phyloP scores from a whole-genome alignment of 1,140 invertebrate genomes.

The Pachyrhynchus sulphureomaculatus region DNA sequence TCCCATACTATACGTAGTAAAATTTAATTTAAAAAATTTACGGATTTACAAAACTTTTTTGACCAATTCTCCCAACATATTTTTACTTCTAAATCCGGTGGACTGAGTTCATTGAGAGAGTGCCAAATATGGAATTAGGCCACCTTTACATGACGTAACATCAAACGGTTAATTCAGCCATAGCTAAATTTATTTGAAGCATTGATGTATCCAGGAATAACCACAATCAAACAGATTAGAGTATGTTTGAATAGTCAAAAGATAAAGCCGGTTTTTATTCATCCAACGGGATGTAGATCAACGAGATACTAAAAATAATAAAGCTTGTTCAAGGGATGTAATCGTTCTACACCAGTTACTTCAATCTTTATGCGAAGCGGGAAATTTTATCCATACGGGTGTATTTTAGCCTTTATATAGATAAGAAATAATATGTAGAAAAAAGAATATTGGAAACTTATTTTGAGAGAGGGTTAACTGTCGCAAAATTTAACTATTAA shows the following conservation, averaged over 20 bases:
- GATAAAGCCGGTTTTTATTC: slow-evolving; percentile 11
- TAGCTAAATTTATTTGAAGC: slow-evolving; percentile 10
- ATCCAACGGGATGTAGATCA: background rate
- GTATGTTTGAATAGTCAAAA: slow-evolving; percentile 15
- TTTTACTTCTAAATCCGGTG: too few species aligned
- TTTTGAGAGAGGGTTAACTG: too few species aligned
- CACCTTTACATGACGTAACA: slow-evolving; percentile 7
- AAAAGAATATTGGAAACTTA: too few species aligned
- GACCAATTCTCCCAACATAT: too few species aligned
- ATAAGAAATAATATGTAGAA: too few species aligned
- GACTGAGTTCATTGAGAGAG: background rate
- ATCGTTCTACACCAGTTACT: background rate
- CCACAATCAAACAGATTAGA: slow-evolving; percentile 6
- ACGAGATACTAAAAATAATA: slow-evolving; percentile 4
- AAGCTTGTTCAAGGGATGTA: background rate
- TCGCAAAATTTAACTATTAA: too few species aligned
- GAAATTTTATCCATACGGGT: background rate
- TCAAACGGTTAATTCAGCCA: slow-evolving; percentile 26
- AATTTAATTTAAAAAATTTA: too few species aligned
- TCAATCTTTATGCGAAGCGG: background rate
- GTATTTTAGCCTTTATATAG: background rate
- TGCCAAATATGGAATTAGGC: slow-evolving; percentile 8
- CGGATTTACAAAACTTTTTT: too few species aligned
- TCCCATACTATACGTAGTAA: too few species aligned
- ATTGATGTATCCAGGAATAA: slow-evolving; percentile 15